phyloP scores from a whole-genome alignment of 2,113 vertebrate genomes.

The Elachura formosa region DNA sequence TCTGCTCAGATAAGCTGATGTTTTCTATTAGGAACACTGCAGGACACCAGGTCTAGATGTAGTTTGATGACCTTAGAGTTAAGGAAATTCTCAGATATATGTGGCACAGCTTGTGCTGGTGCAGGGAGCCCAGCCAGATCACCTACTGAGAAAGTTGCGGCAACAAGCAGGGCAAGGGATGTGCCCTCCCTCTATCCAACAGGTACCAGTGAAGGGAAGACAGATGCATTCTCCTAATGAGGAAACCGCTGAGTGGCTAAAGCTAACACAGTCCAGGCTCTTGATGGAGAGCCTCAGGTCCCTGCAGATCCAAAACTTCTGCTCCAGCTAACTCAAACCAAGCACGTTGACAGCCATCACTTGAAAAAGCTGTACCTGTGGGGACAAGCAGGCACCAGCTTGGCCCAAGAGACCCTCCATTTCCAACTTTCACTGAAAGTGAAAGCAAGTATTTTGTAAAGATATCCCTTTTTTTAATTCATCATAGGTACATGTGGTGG shows the following conservation, averaged over 20 bases:
- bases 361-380: neutral
- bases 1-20: neutral
- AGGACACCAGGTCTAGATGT: neutral
- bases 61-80: neutral
- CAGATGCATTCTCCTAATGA: neutral
- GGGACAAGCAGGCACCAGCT: neutral
- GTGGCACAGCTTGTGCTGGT: neutral
- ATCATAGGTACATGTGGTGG: accelerated
- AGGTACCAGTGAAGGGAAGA: neutral
- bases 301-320: neutral
- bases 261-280: neutral
- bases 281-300: neutral
- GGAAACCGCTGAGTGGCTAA: neutral
- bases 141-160: accelerated
- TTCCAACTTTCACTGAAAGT: neutral
- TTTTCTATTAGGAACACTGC: neutral
- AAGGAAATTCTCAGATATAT: neutral
- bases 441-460: neutral
- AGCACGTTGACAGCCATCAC: accelerated
- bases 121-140: neutral
- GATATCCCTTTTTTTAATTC: neutral
- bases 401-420: neutral
- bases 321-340: neutral
- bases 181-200: neutral
- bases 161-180: neutral